A percentile compares a stretch with the other conserved stretches of the same genome.
Conservation (phyloP, 2,113 vertebrate genomes). For the Notothenia coriiceps region DNA sequence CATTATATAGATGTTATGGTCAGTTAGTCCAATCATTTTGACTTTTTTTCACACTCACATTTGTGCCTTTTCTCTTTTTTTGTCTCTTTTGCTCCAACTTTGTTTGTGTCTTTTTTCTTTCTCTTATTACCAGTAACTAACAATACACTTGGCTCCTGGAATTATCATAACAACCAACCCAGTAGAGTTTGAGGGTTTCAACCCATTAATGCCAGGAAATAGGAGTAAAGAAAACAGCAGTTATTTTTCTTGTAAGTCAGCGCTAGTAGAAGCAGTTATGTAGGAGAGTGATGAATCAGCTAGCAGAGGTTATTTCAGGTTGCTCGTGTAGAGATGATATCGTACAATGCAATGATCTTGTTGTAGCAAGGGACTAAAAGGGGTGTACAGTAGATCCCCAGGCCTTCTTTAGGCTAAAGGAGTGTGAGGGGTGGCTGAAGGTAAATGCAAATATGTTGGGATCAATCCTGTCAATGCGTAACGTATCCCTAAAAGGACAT, state of each 20-base stretch:
- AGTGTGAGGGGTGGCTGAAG: not conserved
- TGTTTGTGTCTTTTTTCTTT: not conserved
- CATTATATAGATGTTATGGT: slow-evolving; percentile 49
- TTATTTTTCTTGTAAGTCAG: not conserved
- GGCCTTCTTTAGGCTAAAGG: slow-evolving; percentile 14
- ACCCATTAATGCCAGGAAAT: not conserved
- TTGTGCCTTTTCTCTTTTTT: slow-evolving; percentile 1
- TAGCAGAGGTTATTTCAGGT: slow-evolving; percentile 31
- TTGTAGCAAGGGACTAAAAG: slow-evolving; percentile 8
- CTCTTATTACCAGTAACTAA: not conserved
- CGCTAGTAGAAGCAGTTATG: slow-evolving; percentile 17
- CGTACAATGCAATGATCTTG: slow-evolving; percentile 14
- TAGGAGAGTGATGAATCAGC: slow-evolving; percentile 24
- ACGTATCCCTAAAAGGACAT: slow-evolving; percentile 43
- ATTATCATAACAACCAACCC: slow-evolving; percentile 6
- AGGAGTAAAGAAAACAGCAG: not conserved
- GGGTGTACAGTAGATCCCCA: not conserved
- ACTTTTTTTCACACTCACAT: slow-evolving; percentile 13
- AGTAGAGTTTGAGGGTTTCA: not conserved
- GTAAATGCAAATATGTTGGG: slow-evolving; percentile 22
- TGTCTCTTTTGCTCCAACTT: not conserved
- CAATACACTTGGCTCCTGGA: not conserved
- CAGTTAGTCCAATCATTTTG: slow-evolving; percentile 14
- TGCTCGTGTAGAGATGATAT: slow-evolving; percentile 7
- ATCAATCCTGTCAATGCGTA: slow-evolving; percentile 34